phyloP scores from a whole-genome alignment of 1,140 invertebrate genomes.

The Solen grandis region DNA sequence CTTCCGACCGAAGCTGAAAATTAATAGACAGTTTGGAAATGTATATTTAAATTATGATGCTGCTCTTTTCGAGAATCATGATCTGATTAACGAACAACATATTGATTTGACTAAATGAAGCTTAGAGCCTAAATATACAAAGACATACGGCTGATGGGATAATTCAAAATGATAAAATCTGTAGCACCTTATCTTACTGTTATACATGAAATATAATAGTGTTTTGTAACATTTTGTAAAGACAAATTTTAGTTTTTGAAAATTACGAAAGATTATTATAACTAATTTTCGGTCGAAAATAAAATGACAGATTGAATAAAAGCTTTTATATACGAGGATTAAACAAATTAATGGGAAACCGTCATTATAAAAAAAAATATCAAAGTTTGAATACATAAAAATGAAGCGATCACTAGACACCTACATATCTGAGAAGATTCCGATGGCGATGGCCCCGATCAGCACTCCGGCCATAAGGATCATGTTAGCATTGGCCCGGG shows the following conservation, averaged over 20 bases:
- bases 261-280: too few relatives aligned
- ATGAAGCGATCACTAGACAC: constrained; percentile 17
- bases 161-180: neutral
- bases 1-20: constrained; percentile 89
- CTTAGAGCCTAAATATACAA: neutral
- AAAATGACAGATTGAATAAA: too few relatives aligned
- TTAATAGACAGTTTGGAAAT: constrained; percentile 64
- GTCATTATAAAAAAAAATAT: neutral
- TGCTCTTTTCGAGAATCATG: neutral
- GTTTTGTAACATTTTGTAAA: too few relatives aligned
- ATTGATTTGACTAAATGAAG: neutral
- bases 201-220: too few relatives aligned
- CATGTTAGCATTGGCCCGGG: constrained; percentile 87
- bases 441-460: constrained; percentile 88
- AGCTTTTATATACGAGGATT: too few relatives aligned
- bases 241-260: too few relatives aligned
- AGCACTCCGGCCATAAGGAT: constrained; percentile 91
- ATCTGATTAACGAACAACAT: too few relatives aligned
- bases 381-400: neutral
- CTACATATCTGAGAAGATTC: constrained; percentile 89
- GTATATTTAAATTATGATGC: neutral
- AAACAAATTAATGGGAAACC: too few relatives aligned
- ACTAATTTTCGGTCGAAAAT: too few relatives aligned
- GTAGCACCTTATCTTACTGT: neutral
- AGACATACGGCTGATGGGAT: neutral